Evolutionary conservation across 2,888 invertebrate species (phyloP), one percentile per base, ranked within the genome.

Genomic region (Epinotia ramella): DNA sequence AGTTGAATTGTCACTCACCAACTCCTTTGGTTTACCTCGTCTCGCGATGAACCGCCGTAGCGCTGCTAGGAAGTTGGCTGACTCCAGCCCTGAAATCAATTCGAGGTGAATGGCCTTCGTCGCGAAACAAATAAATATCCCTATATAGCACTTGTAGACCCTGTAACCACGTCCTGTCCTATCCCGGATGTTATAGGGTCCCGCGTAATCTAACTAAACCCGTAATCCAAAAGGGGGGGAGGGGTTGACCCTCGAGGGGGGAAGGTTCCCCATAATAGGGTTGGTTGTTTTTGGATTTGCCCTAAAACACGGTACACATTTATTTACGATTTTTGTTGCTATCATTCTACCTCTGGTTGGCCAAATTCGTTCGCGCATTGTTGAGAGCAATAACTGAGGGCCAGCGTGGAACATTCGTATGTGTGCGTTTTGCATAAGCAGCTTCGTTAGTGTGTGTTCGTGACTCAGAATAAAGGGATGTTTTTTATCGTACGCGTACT

Each of bases 101-200:
- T 28, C 24, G 24, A 28, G 24, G 24, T 28, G 24, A 28, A 28
- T 28, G 24, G 63, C 63, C 40, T 63, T 63, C 33, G 63, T 63
- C 33, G 63, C 40, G n/a, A 63, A 40, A 63, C 63, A 63, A 40
- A 40, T 40, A 40, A 63, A 63, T n/a, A 62, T 7, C 2, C 33
- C 62, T 28, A 62, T 62, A 63, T 63, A 63, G 40, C 63, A 63
- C 40, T 63, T 63, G 11, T 63, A 63, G 40, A 40, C 40, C 40
- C 44, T 33, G 40, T 63, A 40, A 40, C 63, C 63, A 63, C 40
- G 63, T 63, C 63, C 63, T 40, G 40, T 40, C 40, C 40, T 62
- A 33, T 62, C 62, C 9, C 62, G 28, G 7, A 62, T 33, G 1
- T 33, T 62, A 9, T 62, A 62, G 4, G 33, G 33, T 0, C 62